These are phyloP conservation scores for Alectura lathami DNA, from an alignment of 2,113 vertebrate species.

Conservation along the genomic window DNA sequence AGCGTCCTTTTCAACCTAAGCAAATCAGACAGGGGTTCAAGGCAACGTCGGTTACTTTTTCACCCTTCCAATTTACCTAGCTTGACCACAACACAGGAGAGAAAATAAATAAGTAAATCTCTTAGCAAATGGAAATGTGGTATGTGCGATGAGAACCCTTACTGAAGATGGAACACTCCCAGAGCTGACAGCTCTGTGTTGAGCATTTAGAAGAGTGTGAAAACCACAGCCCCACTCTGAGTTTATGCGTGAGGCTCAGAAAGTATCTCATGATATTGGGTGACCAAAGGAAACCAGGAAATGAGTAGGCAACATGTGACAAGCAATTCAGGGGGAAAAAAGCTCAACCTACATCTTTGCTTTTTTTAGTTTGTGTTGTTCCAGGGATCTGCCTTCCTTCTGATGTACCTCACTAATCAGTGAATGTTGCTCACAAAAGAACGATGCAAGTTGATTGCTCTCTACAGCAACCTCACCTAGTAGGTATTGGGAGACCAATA, in stretches of 20 bases:
- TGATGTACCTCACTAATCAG: not conserved
- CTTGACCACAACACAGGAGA: not conserved
- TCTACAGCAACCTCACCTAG: not conserved
- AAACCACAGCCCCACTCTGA: not conserved
- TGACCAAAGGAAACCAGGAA: slow-evolving; percentile 40
- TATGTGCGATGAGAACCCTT: not conserved
- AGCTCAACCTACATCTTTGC: not conserved
- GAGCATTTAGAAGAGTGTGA: not conserved
- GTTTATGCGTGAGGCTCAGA: not conserved
- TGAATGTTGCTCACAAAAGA: not conserved
- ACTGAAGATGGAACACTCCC: not conserved
- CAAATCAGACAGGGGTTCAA: not conserved
- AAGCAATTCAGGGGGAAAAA: not conserved
- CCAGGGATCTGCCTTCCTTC: not conserved
- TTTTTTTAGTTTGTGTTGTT: slow-evolving; percentile 1
- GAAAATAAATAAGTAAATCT: not conserved
- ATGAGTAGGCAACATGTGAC: not conserved
- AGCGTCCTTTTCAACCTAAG: not conserved
- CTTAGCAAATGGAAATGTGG: not conserved
- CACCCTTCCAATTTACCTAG: not conserved
- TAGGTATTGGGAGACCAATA: not conserved
- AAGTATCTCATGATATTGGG: not conserved
- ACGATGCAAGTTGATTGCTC: accelerated
- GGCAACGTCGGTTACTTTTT: not conserved
- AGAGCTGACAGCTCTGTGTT: not conserved